Conservation (phyloP, 2,888 invertebrate species). For the Drosophila peninsularis region DNA sequence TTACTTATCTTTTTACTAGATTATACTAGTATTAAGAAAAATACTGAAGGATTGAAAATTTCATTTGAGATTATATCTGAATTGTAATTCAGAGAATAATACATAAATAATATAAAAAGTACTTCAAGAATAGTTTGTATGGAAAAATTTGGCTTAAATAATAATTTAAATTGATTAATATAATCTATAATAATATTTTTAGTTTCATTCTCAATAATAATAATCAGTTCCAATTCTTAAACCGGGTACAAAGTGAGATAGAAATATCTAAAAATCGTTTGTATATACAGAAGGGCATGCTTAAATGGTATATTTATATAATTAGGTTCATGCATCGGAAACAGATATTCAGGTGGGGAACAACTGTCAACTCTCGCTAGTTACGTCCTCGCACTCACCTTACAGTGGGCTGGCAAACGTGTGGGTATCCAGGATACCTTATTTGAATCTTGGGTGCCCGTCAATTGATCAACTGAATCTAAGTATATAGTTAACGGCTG, state of each 20-base stretch:
- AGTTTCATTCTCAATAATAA: background rate
- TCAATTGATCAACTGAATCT: conserved; percentile 98
- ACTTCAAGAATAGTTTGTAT: background rate
- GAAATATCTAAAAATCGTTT: conserved; percentile 8
- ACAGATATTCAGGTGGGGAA: conserved; percentile 6
- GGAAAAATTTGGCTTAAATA: background rate
- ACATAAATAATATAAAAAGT: too few species aligned
- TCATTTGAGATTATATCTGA: background rate
- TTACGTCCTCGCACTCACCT: conserved; percentile 86
- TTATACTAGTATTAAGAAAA: background rate
- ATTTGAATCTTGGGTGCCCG: conserved; percentile 96
- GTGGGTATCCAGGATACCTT: conserved; percentile 98
- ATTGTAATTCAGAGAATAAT: too few species aligned
- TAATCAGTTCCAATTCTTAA: background rate
- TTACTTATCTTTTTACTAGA: background rate
- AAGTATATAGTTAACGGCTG: conserved; percentile 96
- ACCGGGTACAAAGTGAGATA: conserved; percentile 21
- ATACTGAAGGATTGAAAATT: background rate
- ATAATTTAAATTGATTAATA: background rate
- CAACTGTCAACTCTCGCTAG: background rate
- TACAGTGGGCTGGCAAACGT: conserved; percentile 93
- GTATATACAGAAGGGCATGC: conserved; percentile 48
- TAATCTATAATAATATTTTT: background rate
- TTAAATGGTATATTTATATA: conserved; percentile 13
- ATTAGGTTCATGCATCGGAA: conserved; percentile 19